Evolutionary conservation across 2,797 vertebrate genomes (phyloP).

Genomic region (Toxotes lorentzi): DNA sequence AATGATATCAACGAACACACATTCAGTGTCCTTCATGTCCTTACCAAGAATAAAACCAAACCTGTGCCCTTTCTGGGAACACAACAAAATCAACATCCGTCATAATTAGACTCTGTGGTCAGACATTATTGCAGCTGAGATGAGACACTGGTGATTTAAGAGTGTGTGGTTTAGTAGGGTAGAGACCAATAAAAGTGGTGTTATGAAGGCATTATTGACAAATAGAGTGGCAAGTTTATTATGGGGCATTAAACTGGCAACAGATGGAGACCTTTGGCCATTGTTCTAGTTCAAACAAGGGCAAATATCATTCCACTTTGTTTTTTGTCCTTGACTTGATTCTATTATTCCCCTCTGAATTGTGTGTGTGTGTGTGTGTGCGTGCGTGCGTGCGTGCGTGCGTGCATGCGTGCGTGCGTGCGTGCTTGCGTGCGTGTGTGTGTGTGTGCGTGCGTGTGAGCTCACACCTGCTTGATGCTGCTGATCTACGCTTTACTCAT

Average conservation of each 20-base stretch:
- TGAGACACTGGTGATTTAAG: background rate
- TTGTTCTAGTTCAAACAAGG: constrained; percentile 47
- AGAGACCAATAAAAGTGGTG: constrained; percentile 45
- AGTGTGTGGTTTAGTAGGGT: constrained; percentile 17
- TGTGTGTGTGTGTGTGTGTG: constrained; percentile 12
- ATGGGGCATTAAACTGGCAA: constrained; percentile 41
- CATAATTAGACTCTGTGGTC: background rate
- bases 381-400: background rate
- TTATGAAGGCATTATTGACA: constrained; percentile 43
- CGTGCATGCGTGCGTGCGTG: too few species aligned
- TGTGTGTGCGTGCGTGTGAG: background rate
- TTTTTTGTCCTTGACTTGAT: constrained; percentile 26
- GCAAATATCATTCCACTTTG: constrained; percentile 20
- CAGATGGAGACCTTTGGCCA: constrained; percentile 63
- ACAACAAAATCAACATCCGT: constrained; percentile 9
- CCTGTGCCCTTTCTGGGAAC: too few species aligned
- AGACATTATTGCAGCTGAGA: constrained; percentile 1
- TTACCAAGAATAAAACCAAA: too few species aligned
- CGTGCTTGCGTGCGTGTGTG: background rate
- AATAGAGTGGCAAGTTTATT: constrained; percentile 53
- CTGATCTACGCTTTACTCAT: constrained; percentile 39
- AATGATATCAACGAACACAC: too few species aligned
- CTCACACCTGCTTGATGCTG: constrained; percentile 46
- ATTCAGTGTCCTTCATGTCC: too few species aligned
- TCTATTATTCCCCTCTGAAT: background rate